Conservation (phyloP, 2,888 invertebrate species). For the Hemaris fuciformis region DNA sequence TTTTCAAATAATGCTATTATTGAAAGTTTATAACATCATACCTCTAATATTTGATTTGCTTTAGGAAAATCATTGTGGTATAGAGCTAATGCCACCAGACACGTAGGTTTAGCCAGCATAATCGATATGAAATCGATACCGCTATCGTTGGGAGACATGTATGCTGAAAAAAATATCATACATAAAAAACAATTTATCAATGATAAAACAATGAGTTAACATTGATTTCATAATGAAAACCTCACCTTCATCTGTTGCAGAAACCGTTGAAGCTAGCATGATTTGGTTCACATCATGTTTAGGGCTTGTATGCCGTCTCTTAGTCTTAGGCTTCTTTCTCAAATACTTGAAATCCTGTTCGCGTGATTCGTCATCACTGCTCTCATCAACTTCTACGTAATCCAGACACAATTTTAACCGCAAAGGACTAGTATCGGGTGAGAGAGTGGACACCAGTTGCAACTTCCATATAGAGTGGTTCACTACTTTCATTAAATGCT, state of each 20-base stretch:
- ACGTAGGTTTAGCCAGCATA: slow-evolving; percentile 89
- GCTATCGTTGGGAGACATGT: slow-evolving; percentile 47
- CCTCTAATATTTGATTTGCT: slow-evolving; percentile 91
- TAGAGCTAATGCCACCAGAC: slow-evolving; percentile 88
- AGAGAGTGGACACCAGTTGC: slow-evolving; percentile 83
- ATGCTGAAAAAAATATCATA: slow-evolving; percentile 46
- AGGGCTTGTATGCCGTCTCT: slow-evolving; percentile 56
- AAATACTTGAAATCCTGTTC: slow-evolving; percentile 54
- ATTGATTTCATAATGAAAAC: slow-evolving; percentile 13
- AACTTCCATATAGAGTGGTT: slow-evolving; percentile 88
- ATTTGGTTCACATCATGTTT: slow-evolving; percentile 62
- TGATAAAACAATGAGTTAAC: not conserved
- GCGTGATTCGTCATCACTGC: slow-evolving; percentile 72
- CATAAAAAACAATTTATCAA: not conserved
- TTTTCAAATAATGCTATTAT: too few relatives aligned
- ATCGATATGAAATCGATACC: slow-evolving; percentile 81
- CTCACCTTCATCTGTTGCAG: slow-evolving; percentile 63
- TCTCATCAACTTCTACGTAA: slow-evolving; percentile 71
- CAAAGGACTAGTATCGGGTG: slow-evolving; percentile 71
- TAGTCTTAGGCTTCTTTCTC: slow-evolving; percentile 65
- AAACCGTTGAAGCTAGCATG: slow-evolving; percentile 66
- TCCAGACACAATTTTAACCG: slow-evolving; percentile 67
- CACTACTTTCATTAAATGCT: slow-evolving; percentile 72
- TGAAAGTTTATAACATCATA: slow-evolving; percentile 56
- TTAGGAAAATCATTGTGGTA: slow-evolving; percentile 87